Base-by-base conservation (phyloP, 2,888 invertebrate species). In the Onchidella celtica region DNA sequence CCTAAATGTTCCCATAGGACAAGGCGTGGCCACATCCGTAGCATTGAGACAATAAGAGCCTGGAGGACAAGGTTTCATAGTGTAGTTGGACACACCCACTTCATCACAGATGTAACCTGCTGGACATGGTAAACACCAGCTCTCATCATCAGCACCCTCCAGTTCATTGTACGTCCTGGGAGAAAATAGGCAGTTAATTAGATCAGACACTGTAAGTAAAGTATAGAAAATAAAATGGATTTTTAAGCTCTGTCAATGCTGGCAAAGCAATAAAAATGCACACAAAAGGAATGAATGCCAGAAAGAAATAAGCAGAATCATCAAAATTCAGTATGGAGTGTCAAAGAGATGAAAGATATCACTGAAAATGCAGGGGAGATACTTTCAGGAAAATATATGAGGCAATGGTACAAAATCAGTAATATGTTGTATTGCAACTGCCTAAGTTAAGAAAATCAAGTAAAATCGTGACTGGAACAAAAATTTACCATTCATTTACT, bases 1-100 rank as follows among this genome's bases (percentile, higher is more conserved):
- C 92, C 92, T 91, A 90, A 90, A 92, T 24, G 91, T 90, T 40
- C 92, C 92, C 9, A 86, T 83, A 3, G 92, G 92, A 82, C 92
- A 92, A 9, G 90, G 86, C 4, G 86, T 84, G n/a, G 91, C 88
- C 4, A 75, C 84, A 0, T 78, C 82, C 0, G 91, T 89, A 0
- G 90, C 92, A 77, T 90, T 90, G 4, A 88, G 85, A 85, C 92
- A 92, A 87, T 88, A 92, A 77, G 83, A 90, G 2, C 92, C 92
- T 6, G 90, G 87, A 0, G 91, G 90, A 80, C 92, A 92, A 0
- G 91, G 92, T 70, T 88, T 89, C 38, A 86, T 65, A 0, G 86
- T 85, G 84, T 89, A 90, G 72, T 89, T 86, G 4, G 91, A 86
- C 29, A 89, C 89, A 0, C 87, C 92, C n/a, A 84, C 85, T 4